These are phyloP conservation scores for Agraylea sexmaculata DNA, from an alignment of 1,140 invertebrate species.

Conservation along the genomic window DNA sequence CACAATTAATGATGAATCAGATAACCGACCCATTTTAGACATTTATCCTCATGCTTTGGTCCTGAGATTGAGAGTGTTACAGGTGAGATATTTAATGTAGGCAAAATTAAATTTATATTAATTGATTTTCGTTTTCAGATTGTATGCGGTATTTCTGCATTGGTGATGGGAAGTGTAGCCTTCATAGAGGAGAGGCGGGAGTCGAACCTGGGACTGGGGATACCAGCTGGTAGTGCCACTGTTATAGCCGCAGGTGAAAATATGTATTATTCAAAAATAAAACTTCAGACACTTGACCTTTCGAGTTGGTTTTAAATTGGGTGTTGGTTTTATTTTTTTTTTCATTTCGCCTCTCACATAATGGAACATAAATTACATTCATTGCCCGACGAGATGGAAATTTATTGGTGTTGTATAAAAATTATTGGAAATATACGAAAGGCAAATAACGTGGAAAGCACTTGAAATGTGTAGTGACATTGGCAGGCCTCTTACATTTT, in stretches of 20 bases:
- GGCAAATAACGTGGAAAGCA: no score
- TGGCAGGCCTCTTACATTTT: no score
- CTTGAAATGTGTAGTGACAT: no score
- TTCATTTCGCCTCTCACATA: constrained; percentile 1
- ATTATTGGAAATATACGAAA: no score
- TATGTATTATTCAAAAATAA: constrained; percentile 8
- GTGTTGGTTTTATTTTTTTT: constrained; percentile 1
- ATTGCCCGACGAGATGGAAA: no score
- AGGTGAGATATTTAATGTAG: constrained; percentile 28
- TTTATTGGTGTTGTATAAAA: no score
- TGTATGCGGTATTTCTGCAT: constrained; percentile 48
- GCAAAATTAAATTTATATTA: constrained; percentile 1
- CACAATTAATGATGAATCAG: constrained; percentile 22
- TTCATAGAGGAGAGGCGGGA: constrained; percentile 49
- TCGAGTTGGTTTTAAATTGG: background rate
- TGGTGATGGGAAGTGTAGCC: constrained; percentile 51
- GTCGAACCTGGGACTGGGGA: constrained; percentile 47
- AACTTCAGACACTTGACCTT: no score
- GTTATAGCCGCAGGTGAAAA: constrained; percentile 44
- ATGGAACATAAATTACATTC: no score
- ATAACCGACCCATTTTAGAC: constrained; percentile 25
- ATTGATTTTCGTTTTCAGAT: constrained; percentile 35
- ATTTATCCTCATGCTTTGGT: constrained; percentile 42
- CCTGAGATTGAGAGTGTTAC: constrained; percentile 41
- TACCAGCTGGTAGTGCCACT: constrained; percentile 45